Conservation (phyloP, 2,797 vertebrate species). For the Oreochromis grahami region DNA sequence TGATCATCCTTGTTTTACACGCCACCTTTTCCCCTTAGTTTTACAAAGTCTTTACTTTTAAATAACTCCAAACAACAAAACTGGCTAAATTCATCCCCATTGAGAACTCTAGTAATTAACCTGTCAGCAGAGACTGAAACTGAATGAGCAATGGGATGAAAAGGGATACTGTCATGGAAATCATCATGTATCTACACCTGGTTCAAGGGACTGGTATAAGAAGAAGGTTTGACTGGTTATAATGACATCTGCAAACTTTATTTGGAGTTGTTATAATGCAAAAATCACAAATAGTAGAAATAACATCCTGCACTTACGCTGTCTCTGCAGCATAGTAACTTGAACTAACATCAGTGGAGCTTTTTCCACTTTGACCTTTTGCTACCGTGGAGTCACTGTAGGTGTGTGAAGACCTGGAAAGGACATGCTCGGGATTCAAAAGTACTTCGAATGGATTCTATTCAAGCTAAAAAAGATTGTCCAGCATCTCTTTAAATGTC, state of each 20-base stretch:
- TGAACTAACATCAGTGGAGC: neutral
- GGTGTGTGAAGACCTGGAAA: neutral
- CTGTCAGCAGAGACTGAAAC: fast-evolving
- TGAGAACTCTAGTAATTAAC: neutral
- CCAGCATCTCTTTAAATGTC: neutral
- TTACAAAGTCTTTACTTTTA: neutral
- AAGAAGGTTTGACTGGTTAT: neutral
- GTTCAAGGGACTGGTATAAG: neutral
- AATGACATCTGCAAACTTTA: neutral
- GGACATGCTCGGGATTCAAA: fast-evolving
- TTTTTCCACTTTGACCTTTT: neutral
- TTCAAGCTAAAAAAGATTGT: neutral
- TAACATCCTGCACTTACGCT: neutral
- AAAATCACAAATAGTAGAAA: neutral
- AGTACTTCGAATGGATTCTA: neutral
- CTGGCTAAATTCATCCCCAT: neutral
- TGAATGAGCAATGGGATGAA: neutral
- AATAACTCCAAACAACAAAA: neutral
- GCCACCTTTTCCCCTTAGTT: fast-evolving
- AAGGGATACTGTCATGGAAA: neutral
- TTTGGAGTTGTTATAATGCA: neutral
- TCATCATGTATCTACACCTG: neutral
- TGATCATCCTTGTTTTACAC: neutral
- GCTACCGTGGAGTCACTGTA: neutral
- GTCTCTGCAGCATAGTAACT: neutral